Base-by-base conservation (phyloP, 2,888 invertebrate genomes). In the Deilephila porcellus region DNA sequence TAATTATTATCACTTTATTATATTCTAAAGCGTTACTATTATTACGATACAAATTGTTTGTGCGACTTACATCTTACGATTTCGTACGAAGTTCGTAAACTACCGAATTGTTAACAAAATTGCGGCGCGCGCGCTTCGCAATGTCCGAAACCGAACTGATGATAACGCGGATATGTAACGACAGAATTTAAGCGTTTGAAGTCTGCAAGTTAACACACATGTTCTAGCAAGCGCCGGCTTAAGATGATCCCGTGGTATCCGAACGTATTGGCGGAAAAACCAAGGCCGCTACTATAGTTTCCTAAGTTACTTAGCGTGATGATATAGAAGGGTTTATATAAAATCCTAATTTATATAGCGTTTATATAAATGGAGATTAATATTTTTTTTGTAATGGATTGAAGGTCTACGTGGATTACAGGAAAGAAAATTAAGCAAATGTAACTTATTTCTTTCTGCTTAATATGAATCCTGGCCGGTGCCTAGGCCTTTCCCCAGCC, bases 91-190 rank as follows among this genome's bases (percentile, higher is more conserved):
- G 53, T 63, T 73, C 56, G 11, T 34, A 37, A 25, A 45, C 56
- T 19, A 73, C n/a, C 20, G 56, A 67, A n/a, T 56, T 37, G 34
- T 20, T n/a, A 20, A 64, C 53, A 14, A 45, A 64, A 76, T 76
- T 74, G 75, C 73, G 80, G 82, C 83, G 83, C 84, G 83, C 84
- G 83, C 83, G 82, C 76, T 77, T 75, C 76, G 76, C 81, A 79
- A 80, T 83, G 86, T 83, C 83, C 82, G 80, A 78, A 81, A 76
- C 77, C 80, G 78, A 75, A 86, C 86, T 86, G 83, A 83, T 83
- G 82, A 79, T 76, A 80, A 75, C 45, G 74, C 76, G 76, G 84
- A 83, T 76, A 67, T 67, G 4, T 79, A 80, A 78, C 73, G 81
- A 79, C 80, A 79, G 77, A 78, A 64, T 80, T 81, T 80, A 79